phyloP scores from a whole-genome alignment of 2,113 vertebrate species.

The Jaculus jaculus region DNA sequence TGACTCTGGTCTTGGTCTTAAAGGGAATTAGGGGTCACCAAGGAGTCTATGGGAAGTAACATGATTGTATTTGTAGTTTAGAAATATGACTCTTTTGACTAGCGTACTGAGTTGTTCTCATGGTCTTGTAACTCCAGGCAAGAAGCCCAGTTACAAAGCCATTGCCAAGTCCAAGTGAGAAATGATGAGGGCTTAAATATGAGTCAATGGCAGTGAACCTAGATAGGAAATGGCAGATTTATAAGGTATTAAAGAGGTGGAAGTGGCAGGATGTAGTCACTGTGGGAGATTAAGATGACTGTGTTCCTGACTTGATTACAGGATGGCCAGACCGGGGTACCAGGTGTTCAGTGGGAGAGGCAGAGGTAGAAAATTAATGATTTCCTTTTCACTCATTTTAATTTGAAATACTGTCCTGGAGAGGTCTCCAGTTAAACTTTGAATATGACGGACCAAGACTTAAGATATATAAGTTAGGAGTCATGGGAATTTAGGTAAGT shows the following conservation, averaged over 20 bases:
- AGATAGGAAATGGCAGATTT: constrained; percentile 54
- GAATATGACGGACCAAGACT: neutral
- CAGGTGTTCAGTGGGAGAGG: neutral
- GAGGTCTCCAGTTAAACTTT: neutral
- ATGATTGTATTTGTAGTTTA: constrained; percentile 23
- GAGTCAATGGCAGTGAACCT: neutral
- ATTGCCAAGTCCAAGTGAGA: constrained; percentile 14
- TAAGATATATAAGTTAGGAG: neutral
- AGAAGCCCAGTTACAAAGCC: constrained; percentile 9
- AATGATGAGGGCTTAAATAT: constrained; percentile 30
- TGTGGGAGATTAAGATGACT: neutral
- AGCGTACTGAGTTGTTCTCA: neutral
- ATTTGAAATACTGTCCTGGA: neutral
- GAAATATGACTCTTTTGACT: neutral
- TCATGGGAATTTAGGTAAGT: neutral
- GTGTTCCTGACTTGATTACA: neutral
- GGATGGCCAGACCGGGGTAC: neutral
- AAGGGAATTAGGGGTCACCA: neutral
- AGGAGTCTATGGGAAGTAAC: neutral
- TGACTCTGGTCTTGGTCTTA: neutral
- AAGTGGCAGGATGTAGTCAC: constrained; percentile 8
- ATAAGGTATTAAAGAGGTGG: neutral
- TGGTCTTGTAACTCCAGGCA: constrained; percentile 33
- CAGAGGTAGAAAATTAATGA: neutral
- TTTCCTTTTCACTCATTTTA: constrained; percentile 6